Evolutionary conservation across 2,797 vertebrate genomes (phyloP).

Genomic region (Sebastes trivittatus): DNA sequence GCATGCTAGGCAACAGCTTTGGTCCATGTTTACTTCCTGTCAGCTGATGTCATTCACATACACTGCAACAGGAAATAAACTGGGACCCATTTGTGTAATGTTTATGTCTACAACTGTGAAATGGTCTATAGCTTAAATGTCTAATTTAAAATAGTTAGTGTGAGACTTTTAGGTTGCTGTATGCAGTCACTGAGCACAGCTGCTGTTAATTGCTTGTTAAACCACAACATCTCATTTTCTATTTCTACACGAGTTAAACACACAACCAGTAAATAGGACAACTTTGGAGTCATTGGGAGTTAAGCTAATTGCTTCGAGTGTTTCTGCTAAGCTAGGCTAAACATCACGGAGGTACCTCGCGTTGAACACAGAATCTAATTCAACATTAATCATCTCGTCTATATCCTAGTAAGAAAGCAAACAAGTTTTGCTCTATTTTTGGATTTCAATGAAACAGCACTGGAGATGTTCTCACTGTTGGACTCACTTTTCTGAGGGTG

Average conservation of each 20-base stretch:
- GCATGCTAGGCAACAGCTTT: too few relatives aligned
- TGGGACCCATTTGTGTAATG: neutral
- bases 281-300: neutral
- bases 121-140: neutral
- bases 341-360: neutral
- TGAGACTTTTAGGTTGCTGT: neutral
- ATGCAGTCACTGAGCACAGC: neutral
- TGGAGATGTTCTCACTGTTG: neutral
- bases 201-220: neutral
- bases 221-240: neutral
- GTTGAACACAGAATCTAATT: neutral
- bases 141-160: neutral
- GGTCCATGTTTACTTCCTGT: neutral
- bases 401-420: neutral
- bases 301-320: neutral
- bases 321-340: neutral
- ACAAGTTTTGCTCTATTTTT: neutral
- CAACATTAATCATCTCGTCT: neutral
- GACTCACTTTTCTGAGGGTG: constrained; percentile 77
- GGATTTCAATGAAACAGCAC: neutral
- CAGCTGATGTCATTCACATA: neutral
- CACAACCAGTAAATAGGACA: neutral
- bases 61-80: neutral
- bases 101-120: neutral
- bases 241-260: neutral